Evolutionary conservation across 1,140 invertebrate species (phyloP).

Genomic region (Drosophila orena): DNA sequence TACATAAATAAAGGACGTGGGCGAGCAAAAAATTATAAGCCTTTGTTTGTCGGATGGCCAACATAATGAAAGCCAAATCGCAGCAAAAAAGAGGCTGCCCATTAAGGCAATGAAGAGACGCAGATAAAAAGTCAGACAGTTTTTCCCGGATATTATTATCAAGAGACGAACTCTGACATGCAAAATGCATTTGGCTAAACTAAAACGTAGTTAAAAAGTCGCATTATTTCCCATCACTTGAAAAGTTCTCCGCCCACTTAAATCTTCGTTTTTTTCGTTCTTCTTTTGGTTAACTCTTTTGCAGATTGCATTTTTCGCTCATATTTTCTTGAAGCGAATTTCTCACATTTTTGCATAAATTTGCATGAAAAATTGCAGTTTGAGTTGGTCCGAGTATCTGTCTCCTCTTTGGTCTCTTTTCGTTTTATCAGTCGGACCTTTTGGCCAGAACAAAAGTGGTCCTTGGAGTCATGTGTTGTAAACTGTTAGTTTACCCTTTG

Average conservation of each 20-base stretch:
- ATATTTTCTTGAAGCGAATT: constrained; percentile 63
- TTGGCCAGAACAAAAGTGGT: constrained; percentile 39
- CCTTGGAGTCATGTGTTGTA: constrained; percentile 11
- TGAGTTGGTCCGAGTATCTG: constrained; percentile 21
- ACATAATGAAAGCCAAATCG: constrained; percentile 52
- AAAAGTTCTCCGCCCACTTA: constrained; percentile 53
- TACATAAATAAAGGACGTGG: constrained; percentile 35
- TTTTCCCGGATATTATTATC: constrained; percentile 62
- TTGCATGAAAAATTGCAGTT: constrained; percentile 72
- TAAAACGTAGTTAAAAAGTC: constrained; percentile 77
- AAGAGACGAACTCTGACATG: constrained; percentile 69
- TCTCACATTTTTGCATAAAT: constrained; percentile 74
- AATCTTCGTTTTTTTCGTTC: constrained; percentile 10
- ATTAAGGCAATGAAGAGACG: constrained; percentile 56
- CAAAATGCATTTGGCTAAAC: constrained; percentile 75
- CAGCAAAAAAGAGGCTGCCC: constrained; percentile 32
- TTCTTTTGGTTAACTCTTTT: constrained; percentile 38
- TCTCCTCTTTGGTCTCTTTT: constrained; percentile 22
- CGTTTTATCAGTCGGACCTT: constrained; percentile 11
- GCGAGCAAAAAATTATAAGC: constrained; percentile 67
- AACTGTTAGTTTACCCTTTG: constrained; percentile 12
- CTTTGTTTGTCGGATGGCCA: constrained; percentile 62
- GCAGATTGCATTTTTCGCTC: constrained; percentile 38
- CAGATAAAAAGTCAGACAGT: constrained; percentile 34
- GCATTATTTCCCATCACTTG: constrained; percentile 79